These are phyloP conservation scores for Trissoscelio sp. DNA, from an alignment of 2,888 invertebrate genomes.

Conservation along the genomic window DNA sequence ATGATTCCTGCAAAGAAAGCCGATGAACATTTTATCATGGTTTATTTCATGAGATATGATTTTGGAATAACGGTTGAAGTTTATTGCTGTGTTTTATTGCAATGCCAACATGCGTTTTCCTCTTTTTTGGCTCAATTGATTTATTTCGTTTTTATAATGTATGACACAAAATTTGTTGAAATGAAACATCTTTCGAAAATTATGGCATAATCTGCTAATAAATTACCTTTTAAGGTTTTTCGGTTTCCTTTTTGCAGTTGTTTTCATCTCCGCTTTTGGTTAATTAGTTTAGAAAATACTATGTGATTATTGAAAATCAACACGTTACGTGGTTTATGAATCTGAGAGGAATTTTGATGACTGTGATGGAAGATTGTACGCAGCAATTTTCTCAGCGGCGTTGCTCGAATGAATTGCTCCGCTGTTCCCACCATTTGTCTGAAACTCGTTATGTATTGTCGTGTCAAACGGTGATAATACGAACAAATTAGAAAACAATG, in stretches of 20 bases:
- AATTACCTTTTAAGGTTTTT: not conserved
- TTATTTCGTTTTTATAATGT: not conserved
- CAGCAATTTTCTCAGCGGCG: constrained; percentile 42
- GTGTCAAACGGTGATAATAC: constrained; percentile 38
- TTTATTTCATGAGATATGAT: constrained; percentile 16
- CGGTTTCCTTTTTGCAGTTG: not conserved
- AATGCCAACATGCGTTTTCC: not conserved
- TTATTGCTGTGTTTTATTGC: constrained; percentile 13
- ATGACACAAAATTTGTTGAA: not conserved
- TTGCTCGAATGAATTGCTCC: constrained; percentile 16
- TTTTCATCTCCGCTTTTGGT: not conserved
- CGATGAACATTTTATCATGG: constrained; percentile 4
- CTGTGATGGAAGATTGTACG: constrained; percentile 21
- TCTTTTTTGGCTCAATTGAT: not conserved
- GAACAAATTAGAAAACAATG: constrained; percentile 37
- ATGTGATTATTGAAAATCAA: constrained; percentile 23
- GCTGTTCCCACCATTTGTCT: constrained; percentile 36
- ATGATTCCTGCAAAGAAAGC: not conserved
- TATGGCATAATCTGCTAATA: not conserved
- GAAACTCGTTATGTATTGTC: constrained; percentile 37
- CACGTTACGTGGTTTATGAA: constrained; percentile 26
- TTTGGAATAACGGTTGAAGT: constrained; percentile 35
- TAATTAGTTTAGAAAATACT: not conserved
- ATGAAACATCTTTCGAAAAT: not conserved
- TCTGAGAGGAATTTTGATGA: constrained; percentile 31